Evolutionary conservation across 2,797 vertebrate species (phyloP).

Genomic region (Chromis chromis): DNA sequence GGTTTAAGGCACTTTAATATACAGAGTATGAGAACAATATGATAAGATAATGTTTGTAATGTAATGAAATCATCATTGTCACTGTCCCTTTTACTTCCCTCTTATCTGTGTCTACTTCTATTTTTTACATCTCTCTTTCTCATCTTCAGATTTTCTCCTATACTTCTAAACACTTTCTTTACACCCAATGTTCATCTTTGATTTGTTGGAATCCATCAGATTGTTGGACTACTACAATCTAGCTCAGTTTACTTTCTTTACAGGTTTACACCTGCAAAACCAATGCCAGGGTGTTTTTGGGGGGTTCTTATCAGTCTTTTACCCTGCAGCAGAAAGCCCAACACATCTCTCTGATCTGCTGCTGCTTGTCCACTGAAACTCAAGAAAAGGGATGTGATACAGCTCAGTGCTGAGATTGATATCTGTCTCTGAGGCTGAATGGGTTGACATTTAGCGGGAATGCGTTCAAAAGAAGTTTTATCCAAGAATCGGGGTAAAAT

Average conservation of each 20-base stretch:
- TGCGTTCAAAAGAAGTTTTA: neutral
- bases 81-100: neutral
- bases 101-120: no score
- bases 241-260: no score
- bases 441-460: slow-evolving; percentile 31
- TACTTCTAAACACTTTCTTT: neutral
- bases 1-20: no score
- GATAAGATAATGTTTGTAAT: neutral
- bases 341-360: slow-evolving; percentile 34
- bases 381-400: slow-evolving; percentile 24
- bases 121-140: neutral
- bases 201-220: no score
- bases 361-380: slow-evolving; percentile 17
- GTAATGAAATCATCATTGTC: neutral
- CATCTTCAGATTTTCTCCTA: neutral
- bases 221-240: no score
- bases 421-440: slow-evolving; percentile 11
- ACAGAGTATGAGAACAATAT: neutral
- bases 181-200: neutral
- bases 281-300: slow-evolving; percentile 26
- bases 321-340: slow-evolving; percentile 37
- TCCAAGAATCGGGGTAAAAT: neutral
- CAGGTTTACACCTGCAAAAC: slow-evolving; percentile 8
- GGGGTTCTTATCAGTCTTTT: slow-evolving; percentile 33
- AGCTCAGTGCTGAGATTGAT: slow-evolving; percentile 27